Evolutionary conservation across 2,888 invertebrate species (phyloP), one percentile per base, ranked within the genome.

Genomic region (Mantis religiosa): DNA sequence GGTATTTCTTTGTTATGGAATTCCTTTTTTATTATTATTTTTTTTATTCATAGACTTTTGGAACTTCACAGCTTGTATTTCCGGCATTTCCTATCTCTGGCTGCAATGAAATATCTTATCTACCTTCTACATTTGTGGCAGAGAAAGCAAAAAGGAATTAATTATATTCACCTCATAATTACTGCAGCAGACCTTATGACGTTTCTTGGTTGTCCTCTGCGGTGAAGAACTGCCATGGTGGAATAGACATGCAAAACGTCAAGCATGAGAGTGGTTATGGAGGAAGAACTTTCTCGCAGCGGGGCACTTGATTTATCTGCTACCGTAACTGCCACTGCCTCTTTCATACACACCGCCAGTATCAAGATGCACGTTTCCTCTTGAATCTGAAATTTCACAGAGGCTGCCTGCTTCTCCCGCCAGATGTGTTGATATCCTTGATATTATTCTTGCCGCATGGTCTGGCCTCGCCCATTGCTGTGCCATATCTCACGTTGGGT

Each of bases 291-390:
- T 28, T 54, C 47, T 85, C 86, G 25, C 86, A 86, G 86, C 86
- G 28, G 86, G 86, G 86, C 41, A n/a, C 71, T 28, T 86, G 86
- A 86, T 86, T 86, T 86, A 86, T 86, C 86, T 54, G 86, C 86
- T 86, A 86, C 86, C 54, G 86, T 86, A 86, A 86, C 86, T 28
- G 71, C 41, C 28, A 85, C 81, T 81, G 86, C 86, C 71, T 71
- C 81, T 86, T 86, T 86, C 81, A 81, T 81, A 86, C 54, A 28
- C 86, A 86, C 81, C 86, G 86, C 86, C 81, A 81, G 71, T 85
- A 85, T 85, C 85, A 85, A 85, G 85, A 85, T 85, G 15, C 85
- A 85, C 85, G 85, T 85, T 85, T 85, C 28, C 54, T 25, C 54
- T 71, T 71, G 54, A 71, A 71, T 71, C 54, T 71, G 54, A 71